Evolutionary conservation across 2,888 invertebrate species (phyloP).

Genomic region (Laothoe populi): DNA sequence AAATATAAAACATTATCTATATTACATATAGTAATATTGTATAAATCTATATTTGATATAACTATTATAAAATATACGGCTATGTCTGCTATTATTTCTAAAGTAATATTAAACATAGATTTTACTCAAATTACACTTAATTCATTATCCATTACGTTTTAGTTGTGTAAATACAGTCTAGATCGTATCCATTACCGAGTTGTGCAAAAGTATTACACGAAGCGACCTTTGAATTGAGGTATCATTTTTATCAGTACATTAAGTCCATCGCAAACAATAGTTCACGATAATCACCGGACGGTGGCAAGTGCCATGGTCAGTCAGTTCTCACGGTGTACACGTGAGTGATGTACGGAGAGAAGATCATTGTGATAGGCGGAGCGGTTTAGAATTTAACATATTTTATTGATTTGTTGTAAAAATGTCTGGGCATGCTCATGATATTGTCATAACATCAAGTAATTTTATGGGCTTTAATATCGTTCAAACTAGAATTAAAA

Average conservation of each 20-base stretch:
- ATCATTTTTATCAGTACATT: conserved; percentile 25
- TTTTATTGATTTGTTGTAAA: no score
- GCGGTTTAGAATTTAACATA: background rate
- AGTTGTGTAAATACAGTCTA: conserved; percentile 1
- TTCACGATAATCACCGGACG: conserved; percentile 32
- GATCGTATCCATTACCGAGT: conserved; percentile 2
- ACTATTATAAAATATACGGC: no score
- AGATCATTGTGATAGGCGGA: conserved; percentile 1
- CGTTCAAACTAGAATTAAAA: no score
- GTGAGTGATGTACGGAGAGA: conserved; percentile 1
- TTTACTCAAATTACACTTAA: no score
- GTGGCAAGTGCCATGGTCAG: conserved; percentile 34
- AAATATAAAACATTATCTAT: no score
- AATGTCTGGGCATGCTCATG: no score
- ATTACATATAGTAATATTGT: no score
- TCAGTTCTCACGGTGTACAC: conserved; percentile 29
- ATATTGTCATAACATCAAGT: no score
- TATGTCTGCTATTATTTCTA: no score
- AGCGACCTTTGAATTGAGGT: background rate
- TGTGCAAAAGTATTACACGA: background rate
- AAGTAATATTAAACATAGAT: no score
- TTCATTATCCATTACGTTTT: background rate
- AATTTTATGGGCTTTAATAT: no score
- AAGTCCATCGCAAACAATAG: conserved; percentile 34
- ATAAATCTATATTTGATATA: no score